phyloP scores from a whole-genome alignment of 2,797 vertebrate species.

The Pelobates cultripes region DNA sequence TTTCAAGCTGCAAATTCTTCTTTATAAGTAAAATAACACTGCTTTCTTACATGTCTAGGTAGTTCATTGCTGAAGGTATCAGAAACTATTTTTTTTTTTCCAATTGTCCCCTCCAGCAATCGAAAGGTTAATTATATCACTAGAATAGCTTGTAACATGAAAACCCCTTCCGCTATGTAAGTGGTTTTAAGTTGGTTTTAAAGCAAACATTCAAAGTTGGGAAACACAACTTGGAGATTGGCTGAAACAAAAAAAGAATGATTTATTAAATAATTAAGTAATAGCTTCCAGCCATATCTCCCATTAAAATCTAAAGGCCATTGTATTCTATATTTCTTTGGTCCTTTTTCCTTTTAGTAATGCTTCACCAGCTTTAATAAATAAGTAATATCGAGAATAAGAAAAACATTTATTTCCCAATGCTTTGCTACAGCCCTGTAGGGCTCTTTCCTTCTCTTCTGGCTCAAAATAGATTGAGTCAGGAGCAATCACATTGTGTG shows the following conservation, averaged over 20 bases:
- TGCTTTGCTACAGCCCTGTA: constrained; percentile 65
- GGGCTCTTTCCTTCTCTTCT: constrained; percentile 68
- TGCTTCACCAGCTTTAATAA: constrained; percentile 79
- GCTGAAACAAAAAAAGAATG: constrained; percentile 64
- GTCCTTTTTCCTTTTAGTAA: constrained; percentile 74
- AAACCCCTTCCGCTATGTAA: constrained; percentile 66
- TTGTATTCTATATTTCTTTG: constrained; percentile 75
- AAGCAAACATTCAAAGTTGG: constrained; percentile 71
- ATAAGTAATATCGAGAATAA: constrained; percentile 74
- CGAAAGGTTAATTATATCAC: constrained; percentile 67
- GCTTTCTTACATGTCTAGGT: background rate
- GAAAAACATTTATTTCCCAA: constrained; percentile 71
- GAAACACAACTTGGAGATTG: constrained; percentile 73
- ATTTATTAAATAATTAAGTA: constrained; percentile 84
- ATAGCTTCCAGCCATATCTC: constrained; percentile 77
- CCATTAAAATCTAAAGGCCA: constrained; percentile 78
- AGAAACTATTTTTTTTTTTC: background rate
- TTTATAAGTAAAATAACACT: background rate
- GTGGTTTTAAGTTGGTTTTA: constrained; percentile 66
- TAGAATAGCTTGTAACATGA: constrained; percentile 60
- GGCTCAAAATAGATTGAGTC: constrained; percentile 69
- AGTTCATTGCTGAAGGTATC: background rate
- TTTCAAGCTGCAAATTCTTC: background rate
- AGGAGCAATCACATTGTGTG: constrained; percentile 60
- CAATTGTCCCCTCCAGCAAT: constrained; percentile 23